Base-by-base conservation (phyloP, 1,140 invertebrate species). In the Cepaea nemoralis region DNA sequence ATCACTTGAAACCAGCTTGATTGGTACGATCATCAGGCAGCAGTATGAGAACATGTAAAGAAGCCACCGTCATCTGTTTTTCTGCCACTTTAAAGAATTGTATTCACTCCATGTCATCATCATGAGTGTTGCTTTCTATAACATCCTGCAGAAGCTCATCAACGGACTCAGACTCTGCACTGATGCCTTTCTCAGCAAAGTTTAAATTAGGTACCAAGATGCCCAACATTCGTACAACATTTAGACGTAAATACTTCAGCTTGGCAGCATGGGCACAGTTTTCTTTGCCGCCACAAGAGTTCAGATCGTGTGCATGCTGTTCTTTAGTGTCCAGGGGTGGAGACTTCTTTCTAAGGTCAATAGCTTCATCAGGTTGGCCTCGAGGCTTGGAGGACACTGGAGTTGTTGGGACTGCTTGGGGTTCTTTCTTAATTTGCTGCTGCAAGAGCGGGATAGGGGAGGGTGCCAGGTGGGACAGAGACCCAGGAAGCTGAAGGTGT, bases 121-220 rank as follows among this genome's bases (percentile, higher is more conserved):
- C 89, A 45, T 88, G 88, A 24, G 87, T 89, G 86, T 91, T 91
- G 87, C 89, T 91, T 84, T 90, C 88, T 40, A 91, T 90, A 35
- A 91, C 90, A 80, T 91, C 90, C 77, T 90, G 86, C n/a, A 91
- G 84, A 24, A 91, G 86, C 75, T 91, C 88, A 77, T 91, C 90
- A 37, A 91, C 88, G 12, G 89, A 87, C 73, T 91, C 89, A 12
- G 88, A 87, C 67, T 90, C 88, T 12, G 87, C 88, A 74, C 88
- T 89, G 81, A 91, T 90, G 45, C 89, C 89, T 69, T 90, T 89
- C 81, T 90, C 90, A 71, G 89, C 90, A 82, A 90, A 88, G 82
- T 89, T 88, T 59, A 91, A 83, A 80, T 91, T 89, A 40, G 90
- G 90, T 1, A 90, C 90, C 66, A 91, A 85, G 79, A 91, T 89